Conservation (phyloP, 2,797 vertebrate genomes). For the Melanotaenia nigrans region DNA sequence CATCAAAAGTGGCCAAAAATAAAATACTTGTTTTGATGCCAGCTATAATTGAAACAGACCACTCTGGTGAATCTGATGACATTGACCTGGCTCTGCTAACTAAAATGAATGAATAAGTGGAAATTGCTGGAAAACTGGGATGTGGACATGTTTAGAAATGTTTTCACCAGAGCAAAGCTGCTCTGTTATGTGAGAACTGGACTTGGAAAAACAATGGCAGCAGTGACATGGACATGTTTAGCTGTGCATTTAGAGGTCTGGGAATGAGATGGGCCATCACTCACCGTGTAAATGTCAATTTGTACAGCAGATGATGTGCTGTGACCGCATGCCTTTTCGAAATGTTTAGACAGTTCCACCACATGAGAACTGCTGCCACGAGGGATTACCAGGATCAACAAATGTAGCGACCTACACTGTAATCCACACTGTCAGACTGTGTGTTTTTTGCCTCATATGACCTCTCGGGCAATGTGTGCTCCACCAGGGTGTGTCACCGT, state of each 20-base stretch:
- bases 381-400: conserved; percentile 58
- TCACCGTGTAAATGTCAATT: conserved; percentile 35
- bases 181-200: conserved; percentile 9
- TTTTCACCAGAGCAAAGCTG: conserved; percentile 10
- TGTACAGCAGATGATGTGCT: conserved; percentile 21
- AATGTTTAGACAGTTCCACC: conserved; percentile 63
- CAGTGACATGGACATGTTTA: conserved; percentile 8
- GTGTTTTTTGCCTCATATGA: conserved; percentile 52
- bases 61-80: background rate
- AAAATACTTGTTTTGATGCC: background rate
- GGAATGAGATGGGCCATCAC: conserved; percentile 14
- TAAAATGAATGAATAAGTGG: background rate
- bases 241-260: conserved; percentile 38
- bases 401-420: conserved; percentile 44
- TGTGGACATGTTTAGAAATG: conserved; percentile 2
- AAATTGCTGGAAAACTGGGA: background rate
- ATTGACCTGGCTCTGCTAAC: background rate
- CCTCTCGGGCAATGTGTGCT: conserved; percentile 33
- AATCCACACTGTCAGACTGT: conserved; percentile 56
- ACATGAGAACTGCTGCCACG: conserved; percentile 47
- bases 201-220: conserved; percentile 30
- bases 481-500: conserved; percentile 56
- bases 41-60: background rate
- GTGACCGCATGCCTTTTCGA: conserved; percentile 34
- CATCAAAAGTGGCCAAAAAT: background rate